Evolutionary conservation across 2,888 invertebrate genomes (phyloP).

Genomic region (Caenorhabditis drosophilae): DNA sequence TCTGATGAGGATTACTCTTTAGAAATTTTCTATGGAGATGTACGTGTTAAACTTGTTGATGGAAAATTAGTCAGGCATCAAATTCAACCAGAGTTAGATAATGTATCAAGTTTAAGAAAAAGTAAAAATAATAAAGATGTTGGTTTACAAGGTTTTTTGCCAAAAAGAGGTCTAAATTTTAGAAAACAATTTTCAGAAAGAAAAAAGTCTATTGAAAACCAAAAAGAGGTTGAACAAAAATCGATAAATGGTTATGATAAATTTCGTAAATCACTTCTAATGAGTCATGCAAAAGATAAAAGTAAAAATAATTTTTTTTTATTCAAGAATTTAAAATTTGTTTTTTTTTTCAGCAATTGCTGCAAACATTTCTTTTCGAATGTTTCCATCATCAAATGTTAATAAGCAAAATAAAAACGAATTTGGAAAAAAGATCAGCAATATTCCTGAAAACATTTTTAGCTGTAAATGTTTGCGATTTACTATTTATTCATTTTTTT

Average conservation of each 20-base stretch:
- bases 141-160: too few relatives aligned
- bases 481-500: background rate
- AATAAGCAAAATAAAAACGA: background rate
- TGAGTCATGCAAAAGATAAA: too few relatives aligned
- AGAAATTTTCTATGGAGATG: constrained; percentile 4
- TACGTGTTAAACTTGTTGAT: background rate
- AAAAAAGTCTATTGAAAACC: background rate
- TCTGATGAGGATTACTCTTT: constrained; percentile 5
- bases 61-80: background rate
- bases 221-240: too few relatives aligned
- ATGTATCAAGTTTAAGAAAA: background rate
- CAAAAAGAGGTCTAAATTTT: background rate
- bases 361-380: background rate
- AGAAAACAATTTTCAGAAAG: constrained; percentile 6
- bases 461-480: background rate
- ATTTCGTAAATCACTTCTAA: too few relatives aligned
- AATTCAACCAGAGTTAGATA: too few relatives aligned
- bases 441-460: constrained; percentile 4
- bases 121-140: background rate
- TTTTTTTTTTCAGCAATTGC: constrained; percentile 1
- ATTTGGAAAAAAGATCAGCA: constrained; percentile 3
- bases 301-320: too few relatives aligned
- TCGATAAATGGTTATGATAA: too few relatives aligned
- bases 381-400: constrained; percentile 14
- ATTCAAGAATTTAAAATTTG: background rate